A percentile compares a stretch with the other conserved stretches of the same genome.
phyloP scores from a whole-genome alignment of 2,888 invertebrate species.

The Pristionchus mayeri region DNA sequence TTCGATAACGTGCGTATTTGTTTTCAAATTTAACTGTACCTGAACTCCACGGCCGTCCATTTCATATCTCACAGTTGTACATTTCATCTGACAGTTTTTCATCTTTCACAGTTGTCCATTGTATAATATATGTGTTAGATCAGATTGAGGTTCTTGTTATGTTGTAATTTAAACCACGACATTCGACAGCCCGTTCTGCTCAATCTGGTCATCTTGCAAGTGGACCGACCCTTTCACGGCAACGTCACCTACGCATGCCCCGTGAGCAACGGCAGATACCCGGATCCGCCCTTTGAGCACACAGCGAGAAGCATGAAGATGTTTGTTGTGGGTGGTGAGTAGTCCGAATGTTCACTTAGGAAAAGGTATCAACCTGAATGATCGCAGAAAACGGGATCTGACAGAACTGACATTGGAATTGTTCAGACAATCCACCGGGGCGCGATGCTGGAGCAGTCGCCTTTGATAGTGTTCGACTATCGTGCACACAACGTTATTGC shows the following conservation, averaged over 20 bases:
- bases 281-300: not conserved
- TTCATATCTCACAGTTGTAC: not conserved
- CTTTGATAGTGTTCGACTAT: not conserved
- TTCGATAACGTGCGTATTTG: not conserved
- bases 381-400: too few relatives aligned
- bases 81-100: not conserved
- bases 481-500: not conserved
- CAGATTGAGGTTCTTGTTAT: too few relatives aligned
- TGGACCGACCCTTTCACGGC: not conserved
- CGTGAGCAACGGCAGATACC: not conserved
- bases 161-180: too few relatives aligned
- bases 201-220: not conserved
- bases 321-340: not conserved
- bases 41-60: not conserved
- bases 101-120: too few relatives aligned
- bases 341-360: not conserved
- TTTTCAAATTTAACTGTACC: not conserved
- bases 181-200: not conserved
- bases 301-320: not conserved
- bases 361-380: too few relatives aligned
- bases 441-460: not conserved
- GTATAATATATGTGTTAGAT: too few relatives aligned
- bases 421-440: not conserved
- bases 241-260: not conserved
- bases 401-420: too few relatives aligned